Evolutionary conservation across 1,140 invertebrate species (phyloP).

Genomic region (Lethocerus indicus): DNA sequence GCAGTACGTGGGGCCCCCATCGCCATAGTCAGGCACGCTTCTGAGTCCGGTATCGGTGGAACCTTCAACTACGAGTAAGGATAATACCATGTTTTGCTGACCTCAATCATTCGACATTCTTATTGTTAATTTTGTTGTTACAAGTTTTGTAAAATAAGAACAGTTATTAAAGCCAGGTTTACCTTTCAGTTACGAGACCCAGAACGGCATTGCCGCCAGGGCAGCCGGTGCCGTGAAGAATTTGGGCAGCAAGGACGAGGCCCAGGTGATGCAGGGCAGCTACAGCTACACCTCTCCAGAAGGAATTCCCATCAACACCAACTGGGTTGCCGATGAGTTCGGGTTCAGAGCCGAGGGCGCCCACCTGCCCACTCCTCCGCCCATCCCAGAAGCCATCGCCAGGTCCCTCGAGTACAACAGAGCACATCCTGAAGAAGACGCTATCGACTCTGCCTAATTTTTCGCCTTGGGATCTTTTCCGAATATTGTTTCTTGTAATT

Average conservation of each 20-base stretch:
- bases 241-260: slow-evolving; percentile 20
- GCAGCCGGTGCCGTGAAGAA: slow-evolving; percentile 22
- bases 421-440: slow-evolving; percentile 26
- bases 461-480: no score
- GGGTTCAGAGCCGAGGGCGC: slow-evolving; percentile 58
- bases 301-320: slow-evolving; percentile 49
- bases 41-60: background rate
- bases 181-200: slow-evolving; percentile 25
- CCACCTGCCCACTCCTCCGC: slow-evolving; percentile 28
- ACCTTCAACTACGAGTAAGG: slow-evolving; percentile 1
- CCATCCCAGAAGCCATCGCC: slow-evolving; percentile 41
- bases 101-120: background rate
- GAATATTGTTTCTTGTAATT: no score
- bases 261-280: slow-evolving; percentile 31
- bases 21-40: background rate
- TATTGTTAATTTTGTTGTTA: background rate
- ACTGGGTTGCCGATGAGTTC: slow-evolving; percentile 65
- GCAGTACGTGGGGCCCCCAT: background rate
- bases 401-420: slow-evolving; percentile 46
- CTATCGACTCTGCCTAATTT: no score
- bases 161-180: background rate
- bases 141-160: slow-evolving; percentile 11
- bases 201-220: slow-evolving; percentile 28
- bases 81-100: background rate
- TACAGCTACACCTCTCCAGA: slow-evolving; percentile 52